phyloP scores from a whole-genome alignment of 2,113 vertebrate genomes.

The Apeltes quadracus region DNA sequence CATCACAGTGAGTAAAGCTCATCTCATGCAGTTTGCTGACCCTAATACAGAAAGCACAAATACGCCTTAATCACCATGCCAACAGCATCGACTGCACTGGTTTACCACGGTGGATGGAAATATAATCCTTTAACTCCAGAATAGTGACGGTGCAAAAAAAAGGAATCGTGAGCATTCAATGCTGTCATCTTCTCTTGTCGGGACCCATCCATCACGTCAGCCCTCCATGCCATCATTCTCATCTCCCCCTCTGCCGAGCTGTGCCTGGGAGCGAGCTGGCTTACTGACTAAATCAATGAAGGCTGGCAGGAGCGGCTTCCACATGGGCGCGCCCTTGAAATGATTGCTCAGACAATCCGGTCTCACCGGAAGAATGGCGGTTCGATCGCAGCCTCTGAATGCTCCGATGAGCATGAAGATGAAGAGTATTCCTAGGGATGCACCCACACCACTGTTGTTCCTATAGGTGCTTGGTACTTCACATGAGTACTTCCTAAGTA shows the following conservation, averaged over 20 bases:
- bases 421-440: no score
- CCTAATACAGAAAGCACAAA: neutral
- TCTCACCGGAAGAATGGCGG: conserved; percentile 11
- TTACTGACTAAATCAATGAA: conserved; percentile 23
- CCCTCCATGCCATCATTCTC: conserved; percentile 5
- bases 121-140: neutral
- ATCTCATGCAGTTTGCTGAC: neutral
- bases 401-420: no score
- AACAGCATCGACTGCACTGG: neutral
- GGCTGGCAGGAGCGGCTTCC: conserved; percentile 18
- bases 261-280: conserved; percentile 16
- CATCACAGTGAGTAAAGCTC: neutral
- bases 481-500: no score
- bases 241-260: neutral
- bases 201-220: conserved; percentile 29
- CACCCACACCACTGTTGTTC: no score
- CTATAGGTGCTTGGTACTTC: no score
- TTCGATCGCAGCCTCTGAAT: no score
- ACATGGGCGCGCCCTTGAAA: conserved; percentile 5
- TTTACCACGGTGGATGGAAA: neutral
- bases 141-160: neutral
- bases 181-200: conserved; percentile 3
- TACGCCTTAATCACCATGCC: neutral
- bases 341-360: conserved; percentile 43
- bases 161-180: neutral